phyloP scores from a whole-genome alignment of 1,140 invertebrate genomes.

The Heliconius hewitsoni region DNA sequence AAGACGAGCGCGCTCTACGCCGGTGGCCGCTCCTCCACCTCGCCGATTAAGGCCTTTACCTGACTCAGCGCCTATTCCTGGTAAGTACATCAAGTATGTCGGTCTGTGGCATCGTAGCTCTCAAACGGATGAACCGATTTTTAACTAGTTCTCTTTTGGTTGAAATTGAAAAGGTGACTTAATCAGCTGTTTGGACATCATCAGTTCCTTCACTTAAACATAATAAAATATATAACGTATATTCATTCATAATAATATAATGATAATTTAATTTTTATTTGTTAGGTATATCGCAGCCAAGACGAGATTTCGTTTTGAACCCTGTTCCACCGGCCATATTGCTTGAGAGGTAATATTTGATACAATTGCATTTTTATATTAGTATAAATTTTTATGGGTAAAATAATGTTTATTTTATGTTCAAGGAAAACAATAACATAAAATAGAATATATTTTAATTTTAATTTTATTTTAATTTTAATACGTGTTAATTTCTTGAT shows the following conservation, averaged over 20 bases:
- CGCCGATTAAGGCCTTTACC: constrained; percentile 65
- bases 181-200: too few relatives aligned
- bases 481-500: too few relatives aligned
- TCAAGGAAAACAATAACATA: too few relatives aligned
- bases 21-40: constrained; percentile 54
- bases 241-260: neutral
- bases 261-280: neutral
- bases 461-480: too few relatives aligned
- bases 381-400: too few relatives aligned
- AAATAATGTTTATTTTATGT: too few relatives aligned
- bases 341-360: constrained; percentile 54
- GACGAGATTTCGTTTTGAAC: constrained; percentile 55
- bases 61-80: constrained; percentile 68
- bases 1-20: constrained; percentile 65
- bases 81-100: constrained; percentile 37
- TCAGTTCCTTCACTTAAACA: neutral
- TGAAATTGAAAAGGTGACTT: too few relatives aligned
- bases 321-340: constrained; percentile 51
- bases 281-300: constrained; percentile 58
- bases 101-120: too few relatives aligned
- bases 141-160: too few relatives aligned
- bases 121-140: too few relatives aligned
- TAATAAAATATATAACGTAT: neutral
- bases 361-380: neutral
- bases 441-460: too few relatives aligned